These are phyloP conservation scores for Drosophila conformis DNA, from an alignment of 2,888 invertebrate genomes.

Conservation along the genomic window DNA sequence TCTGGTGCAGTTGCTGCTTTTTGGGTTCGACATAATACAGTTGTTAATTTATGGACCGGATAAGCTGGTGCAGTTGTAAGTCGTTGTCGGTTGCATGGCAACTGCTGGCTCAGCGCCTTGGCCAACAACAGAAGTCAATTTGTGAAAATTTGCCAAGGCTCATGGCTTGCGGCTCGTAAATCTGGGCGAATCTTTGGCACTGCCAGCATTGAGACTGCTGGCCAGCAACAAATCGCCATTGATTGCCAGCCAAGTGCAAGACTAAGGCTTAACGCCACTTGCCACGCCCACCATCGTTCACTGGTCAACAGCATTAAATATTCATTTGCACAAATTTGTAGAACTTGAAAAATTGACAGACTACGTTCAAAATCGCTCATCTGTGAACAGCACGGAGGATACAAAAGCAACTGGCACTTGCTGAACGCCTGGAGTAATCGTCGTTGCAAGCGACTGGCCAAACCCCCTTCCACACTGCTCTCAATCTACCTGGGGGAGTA, in stretches of 20 bases:
- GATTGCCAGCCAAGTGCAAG: constrained; percentile 44
- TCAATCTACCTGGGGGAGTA: neutral
- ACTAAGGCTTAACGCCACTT: neutral
- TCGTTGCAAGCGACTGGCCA: constrained; percentile 31
- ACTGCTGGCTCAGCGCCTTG: constrained; percentile 45
- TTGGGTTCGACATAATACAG: constrained; percentile 42
- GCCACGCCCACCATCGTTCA: neutral
- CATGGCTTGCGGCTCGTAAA: constrained; percentile 59
- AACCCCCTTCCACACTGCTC: neutral
- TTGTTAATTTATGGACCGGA: constrained; percentile 58
- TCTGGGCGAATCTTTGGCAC: constrained; percentile 58
- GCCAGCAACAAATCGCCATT: constrained; percentile 31
- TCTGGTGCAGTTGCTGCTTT: constrained; percentile 12
- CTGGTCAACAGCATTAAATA: constrained; percentile 59
- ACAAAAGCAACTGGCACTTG: constrained; percentile 39
- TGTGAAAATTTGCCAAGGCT: constrained; percentile 67
- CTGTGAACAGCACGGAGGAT: constrained; percentile 10
- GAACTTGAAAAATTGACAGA: constrained; percentile 61
- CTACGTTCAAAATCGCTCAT: constrained; percentile 15
- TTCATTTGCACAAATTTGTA: constrained; percentile 65
- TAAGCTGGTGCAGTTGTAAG: constrained; percentile 39
- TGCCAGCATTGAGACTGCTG: constrained; percentile 22
- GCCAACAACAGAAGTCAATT: constrained; percentile 69
- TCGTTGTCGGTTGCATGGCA: constrained; percentile 32
- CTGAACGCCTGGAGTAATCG: constrained; percentile 52